phyloP scores from a whole-genome alignment of 2,797 vertebrate genomes.

The Antrozous pallidus region DNA sequence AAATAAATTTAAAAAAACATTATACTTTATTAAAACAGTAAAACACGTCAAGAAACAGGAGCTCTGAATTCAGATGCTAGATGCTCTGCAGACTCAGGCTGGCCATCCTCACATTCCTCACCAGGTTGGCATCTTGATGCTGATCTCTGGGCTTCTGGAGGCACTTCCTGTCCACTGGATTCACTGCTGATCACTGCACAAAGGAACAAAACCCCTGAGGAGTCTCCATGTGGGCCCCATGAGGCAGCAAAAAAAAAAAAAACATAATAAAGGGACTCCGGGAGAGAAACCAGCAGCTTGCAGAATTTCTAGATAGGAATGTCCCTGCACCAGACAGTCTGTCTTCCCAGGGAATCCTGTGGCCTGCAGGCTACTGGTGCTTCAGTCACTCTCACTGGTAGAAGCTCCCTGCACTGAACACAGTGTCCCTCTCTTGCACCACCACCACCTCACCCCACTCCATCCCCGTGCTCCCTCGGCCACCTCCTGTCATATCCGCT shows the following conservation, averaged over 20 bases:
- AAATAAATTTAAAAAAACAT: background rate
- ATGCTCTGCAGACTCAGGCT: background rate
- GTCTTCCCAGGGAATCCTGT: background rate
- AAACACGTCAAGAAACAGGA: background rate
- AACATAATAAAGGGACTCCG: background rate
- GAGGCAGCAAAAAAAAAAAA: background rate
- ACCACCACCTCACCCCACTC: background rate
- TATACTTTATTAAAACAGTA: background rate
- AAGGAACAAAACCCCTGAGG: background rate
- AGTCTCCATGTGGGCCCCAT: background rate
- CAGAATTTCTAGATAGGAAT: background rate
- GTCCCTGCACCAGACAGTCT: background rate
- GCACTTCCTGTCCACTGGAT: background rate
- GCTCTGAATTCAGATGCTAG: background rate
- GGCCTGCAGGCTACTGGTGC: too few species aligned
- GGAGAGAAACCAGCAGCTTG: background rate
- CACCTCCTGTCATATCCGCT: background rate
- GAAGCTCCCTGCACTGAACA: background rate
- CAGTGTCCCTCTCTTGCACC: background rate
- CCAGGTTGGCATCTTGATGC: rapidly evolving
- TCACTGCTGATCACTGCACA: background rate
- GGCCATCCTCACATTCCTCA: background rate
- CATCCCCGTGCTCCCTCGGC: background rate
- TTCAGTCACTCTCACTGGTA: background rate
- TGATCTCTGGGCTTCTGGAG: background rate